These are phyloP conservation scores for Macaria notata DNA, from an alignment of 2,888 invertebrate genomes.

Conservation along the genomic window DNA sequence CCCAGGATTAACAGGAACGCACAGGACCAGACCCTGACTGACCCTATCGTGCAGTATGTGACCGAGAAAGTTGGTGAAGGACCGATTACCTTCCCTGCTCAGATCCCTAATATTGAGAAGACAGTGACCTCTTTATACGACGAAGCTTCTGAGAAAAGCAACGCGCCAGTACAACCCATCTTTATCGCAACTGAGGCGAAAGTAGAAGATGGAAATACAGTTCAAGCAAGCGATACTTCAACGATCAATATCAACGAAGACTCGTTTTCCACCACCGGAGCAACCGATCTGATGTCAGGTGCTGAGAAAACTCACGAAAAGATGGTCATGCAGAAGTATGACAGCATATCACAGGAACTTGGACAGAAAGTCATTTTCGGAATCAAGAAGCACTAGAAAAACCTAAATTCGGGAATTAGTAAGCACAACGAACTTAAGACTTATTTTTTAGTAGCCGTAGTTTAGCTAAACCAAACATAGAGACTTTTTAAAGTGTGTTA, in stretches of 20 bases:
- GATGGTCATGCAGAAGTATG: slow-evolving; percentile 4
- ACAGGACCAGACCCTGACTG: not conserved
- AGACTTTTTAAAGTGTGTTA: too few species aligned
- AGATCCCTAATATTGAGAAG: too few species aligned
- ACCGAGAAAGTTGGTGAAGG: slow-evolving; percentile 1
- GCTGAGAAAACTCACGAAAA: slow-evolving; percentile 4
- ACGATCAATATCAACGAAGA: too few species aligned
- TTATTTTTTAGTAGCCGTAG: not conserved
- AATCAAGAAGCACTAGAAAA: slow-evolving; percentile 8
- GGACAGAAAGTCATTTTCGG: slow-evolving; percentile 21
- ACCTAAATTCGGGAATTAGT: not conserved
- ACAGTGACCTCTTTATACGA: too few species aligned
- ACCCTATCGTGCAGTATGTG: slow-evolving; percentile 13
- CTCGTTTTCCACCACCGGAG: not conserved
- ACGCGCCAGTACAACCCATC: too few species aligned
- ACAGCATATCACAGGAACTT: slow-evolving; percentile 19
- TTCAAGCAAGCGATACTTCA: too few species aligned
- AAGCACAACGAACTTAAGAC: not conserved
- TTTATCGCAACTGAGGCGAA: too few species aligned
- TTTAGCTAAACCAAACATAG: too few species aligned
- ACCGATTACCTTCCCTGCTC: too few species aligned
- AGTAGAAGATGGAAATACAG: too few species aligned
- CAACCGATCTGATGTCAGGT: too few species aligned
- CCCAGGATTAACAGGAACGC: slow-evolving; percentile 10
- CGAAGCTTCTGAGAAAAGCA: too few species aligned